These are phyloP conservation scores for Clarias fuscus DNA, from an alignment of 2,797 vertebrate species.

Conservation along the genomic window DNA sequence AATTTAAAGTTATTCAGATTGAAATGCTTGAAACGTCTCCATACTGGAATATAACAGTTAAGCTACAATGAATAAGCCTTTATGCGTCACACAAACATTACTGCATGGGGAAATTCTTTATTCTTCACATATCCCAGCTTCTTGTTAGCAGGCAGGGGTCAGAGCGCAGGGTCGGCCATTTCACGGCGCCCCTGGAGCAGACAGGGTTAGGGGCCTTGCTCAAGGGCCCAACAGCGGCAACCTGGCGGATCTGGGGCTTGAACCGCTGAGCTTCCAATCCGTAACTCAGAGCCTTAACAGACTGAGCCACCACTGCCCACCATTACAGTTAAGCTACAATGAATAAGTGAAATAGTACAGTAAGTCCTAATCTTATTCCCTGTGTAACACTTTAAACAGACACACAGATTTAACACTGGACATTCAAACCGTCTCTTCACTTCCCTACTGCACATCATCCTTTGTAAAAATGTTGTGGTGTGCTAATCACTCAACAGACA, in stretches of 20 bases:
- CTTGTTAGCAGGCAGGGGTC: no score
- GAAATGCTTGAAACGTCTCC: background rate
- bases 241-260: no score
- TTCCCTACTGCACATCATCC: background rate
- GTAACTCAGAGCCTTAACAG: no score
- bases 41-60: background rate
- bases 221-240: no score
- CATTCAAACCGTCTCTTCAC: background rate
- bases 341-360: background rate
- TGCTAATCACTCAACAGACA: conserved; percentile 51
- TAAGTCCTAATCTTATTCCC: no score
- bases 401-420: background rate
- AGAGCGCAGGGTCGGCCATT: no score
- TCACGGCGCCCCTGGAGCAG: no score
- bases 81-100: no score
- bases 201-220: no score
- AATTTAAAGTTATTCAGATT: background rate
- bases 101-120: background rate
- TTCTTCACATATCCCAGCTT: no score
- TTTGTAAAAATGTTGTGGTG: background rate
- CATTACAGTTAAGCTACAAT: background rate
- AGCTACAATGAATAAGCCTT: background rate
- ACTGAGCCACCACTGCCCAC: no score
- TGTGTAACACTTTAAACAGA: background rate
- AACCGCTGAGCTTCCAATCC: no score